Percentiles rank a stretch among this genome's conserved stretches.
Evolutionary conservation across 2,888 invertebrate genomes (phyloP).

Genomic region (Ecliptopera silaceata): DNA sequence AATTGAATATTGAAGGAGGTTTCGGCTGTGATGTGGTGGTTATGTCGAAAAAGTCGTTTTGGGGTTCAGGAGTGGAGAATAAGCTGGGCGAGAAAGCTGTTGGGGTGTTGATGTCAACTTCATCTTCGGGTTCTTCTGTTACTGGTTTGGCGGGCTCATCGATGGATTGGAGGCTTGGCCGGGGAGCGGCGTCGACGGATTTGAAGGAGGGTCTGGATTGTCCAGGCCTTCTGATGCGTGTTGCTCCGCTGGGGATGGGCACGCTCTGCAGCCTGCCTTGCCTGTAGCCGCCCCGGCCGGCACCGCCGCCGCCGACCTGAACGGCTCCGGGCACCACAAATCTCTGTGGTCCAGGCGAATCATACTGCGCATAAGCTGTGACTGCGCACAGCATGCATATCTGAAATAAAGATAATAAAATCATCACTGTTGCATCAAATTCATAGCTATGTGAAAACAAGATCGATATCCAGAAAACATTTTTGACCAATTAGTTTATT

Average conservation of each 20-base stretch:
- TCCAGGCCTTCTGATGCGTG: conserved; percentile 70
- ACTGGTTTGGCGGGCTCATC: conserved; percentile 85
- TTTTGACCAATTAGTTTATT: conserved; percentile 17
- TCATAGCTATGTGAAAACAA: conserved; percentile 2
- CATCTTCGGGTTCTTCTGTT: conserved; percentile 87
- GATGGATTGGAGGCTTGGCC: conserved; percentile 73
- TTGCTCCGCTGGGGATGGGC: conserved; percentile 52
- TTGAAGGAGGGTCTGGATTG: conserved; percentile 72
- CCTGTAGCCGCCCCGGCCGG: conserved; percentile 66
- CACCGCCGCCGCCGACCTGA: conserved; percentile 61
- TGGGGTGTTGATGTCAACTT: conserved; percentile 80
- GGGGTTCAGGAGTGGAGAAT: conserved; percentile 71
- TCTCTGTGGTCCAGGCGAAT: conserved; percentile 84
- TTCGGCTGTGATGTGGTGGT: conserved; percentile 75
- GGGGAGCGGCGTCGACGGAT: conserved; percentile 72
- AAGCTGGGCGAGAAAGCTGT: conserved; percentile 73
- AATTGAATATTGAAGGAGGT: conserved; percentile 72
- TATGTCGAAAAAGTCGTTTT: conserved; percentile 74
- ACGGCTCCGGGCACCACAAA: conserved; percentile 86
- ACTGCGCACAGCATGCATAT: conserved; percentile 78
- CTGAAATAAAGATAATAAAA: conserved; percentile 54
- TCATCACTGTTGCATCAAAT: background rate
- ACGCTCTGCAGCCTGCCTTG: conserved; percentile 68
- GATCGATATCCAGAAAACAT: conserved; percentile 4
- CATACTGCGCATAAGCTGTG: conserved; percentile 79